Base-by-base conservation (phyloP, 2,113 vertebrate genomes). In the Rattus norvegicus region DNA sequence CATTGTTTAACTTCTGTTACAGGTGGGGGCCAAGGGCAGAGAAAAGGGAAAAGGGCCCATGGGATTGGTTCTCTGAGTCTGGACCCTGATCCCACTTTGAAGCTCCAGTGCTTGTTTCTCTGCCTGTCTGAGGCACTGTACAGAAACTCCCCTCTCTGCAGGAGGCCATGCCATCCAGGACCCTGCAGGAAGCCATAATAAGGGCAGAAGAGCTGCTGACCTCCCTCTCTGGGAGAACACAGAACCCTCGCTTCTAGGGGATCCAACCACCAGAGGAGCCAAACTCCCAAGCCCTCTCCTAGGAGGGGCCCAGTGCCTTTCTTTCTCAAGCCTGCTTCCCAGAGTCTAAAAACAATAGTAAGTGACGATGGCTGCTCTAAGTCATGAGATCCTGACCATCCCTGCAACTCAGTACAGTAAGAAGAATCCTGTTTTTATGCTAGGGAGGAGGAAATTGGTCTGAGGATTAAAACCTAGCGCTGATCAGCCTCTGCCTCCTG, bases 361-460 rank as follows among this genome's bases (percentile, higher is more conserved):
- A 79, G 84, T 52, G 81, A 59, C 59, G 39, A 6, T 33, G 61
- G 67, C 33, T 30, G 8, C 76, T 91, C n/a, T 59, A 43, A 86
- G 91, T 19, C 65, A 4, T 70, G 7, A 65, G 26, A 65, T 13
- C 39, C 61, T 7, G 43, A 39, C 22, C 59, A 12, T 73, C 61
- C 79, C 59, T 65, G 77, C 28, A 72, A 52, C 30, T 14, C 65
- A 88, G 80, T 52, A 54, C 77, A 49, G 39, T 90, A 61, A 89
- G 54, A 52, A 43, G 72, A 76, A 63, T 63, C 65, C 24, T 65
- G 26, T 72, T 81, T 70, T 12, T 54, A 75, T 69, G 75, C 88
- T 94, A 91, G 22, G 87, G 85, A 79, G 56, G 61, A 79, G 30
- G 77, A 91, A 94, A 75, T 47, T 54, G 93, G n/a, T 43, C 52